A percentile compares a stretch with the other conserved stretches of the same genome.
Conservation (phyloP, 2,888 invertebrate genomes). For the Nasonia oneida region DNA sequence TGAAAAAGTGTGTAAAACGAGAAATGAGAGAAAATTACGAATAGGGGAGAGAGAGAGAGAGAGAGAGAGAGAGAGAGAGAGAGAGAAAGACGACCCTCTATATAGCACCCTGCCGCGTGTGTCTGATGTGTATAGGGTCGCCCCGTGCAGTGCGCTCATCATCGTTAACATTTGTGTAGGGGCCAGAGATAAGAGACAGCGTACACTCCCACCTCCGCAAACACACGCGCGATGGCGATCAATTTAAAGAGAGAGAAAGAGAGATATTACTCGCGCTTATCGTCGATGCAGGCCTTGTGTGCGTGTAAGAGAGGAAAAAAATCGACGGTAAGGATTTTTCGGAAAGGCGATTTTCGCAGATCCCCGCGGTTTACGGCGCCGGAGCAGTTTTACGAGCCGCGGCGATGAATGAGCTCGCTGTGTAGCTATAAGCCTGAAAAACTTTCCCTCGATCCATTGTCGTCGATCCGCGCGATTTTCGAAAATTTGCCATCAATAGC, state of each 20-base stretch:
- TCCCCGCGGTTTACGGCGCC: neutral
- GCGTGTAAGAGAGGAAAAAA: neutral
- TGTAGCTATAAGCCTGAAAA: neutral
- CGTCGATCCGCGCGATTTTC: neutral
- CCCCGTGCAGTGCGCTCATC: conserved; percentile 4
- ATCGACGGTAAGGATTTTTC: conserved; percentile 1
- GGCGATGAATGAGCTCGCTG: conserved; percentile 24
- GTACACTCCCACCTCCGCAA: neutral
- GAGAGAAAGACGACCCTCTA: neutral
- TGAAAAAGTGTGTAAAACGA: conserved; percentile 15
- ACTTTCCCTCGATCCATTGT: neutral
- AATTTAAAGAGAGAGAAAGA: neutral
- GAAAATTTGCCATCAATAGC: neutral
- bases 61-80: neutral
- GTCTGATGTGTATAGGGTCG: neutral
- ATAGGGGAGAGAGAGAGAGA: neutral
- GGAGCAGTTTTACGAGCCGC: conserved; percentile 24
- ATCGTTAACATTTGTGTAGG: conserved; percentile 18
- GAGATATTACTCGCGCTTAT: neutral
- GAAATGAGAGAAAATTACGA: conserved; percentile 34
- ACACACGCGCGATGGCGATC: neutral
- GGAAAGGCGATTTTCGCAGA: conserved; percentile 23
- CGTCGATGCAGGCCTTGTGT: conserved; percentile 19
- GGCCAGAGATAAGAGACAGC: neutral
- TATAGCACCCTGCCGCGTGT: neutral